Evolutionary conservation across 2,888 invertebrate genomes (phyloP).

Genomic region (Cerceris rybyensis): DNA sequence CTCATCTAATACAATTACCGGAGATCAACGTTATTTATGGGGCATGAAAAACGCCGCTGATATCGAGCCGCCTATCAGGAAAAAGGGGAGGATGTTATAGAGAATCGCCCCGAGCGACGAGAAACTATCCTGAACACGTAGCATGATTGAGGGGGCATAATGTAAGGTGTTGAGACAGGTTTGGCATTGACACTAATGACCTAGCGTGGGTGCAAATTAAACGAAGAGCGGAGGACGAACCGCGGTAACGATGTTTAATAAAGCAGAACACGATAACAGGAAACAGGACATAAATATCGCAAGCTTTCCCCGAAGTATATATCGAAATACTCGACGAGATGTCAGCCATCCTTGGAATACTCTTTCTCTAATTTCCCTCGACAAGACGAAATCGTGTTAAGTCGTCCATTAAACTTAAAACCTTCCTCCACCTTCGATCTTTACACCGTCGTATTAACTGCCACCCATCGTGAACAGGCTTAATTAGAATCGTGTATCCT

Average conservation of each 20-base stretch:
- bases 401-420: no score
- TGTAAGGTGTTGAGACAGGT: slow-evolving; percentile 78
- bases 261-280: slow-evolving; percentile 43
- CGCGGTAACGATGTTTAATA: slow-evolving; percentile 52
- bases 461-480: no score
- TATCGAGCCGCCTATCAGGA: slow-evolving; percentile 39
- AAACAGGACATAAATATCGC: slow-evolving; percentile 28
- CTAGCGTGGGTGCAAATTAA: slow-evolving; percentile 78
- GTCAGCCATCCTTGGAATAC: no score
- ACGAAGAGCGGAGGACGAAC: slow-evolving; percentile 52
- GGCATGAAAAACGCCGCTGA: slow-evolving; percentile 65
- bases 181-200: slow-evolving; percentile 74
- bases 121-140: slow-evolving; percentile 51
- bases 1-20: slow-evolving; percentile 80
- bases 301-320: slow-evolving; percentile 13
- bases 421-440: no score
- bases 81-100: slow-evolving; percentile 46
- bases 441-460: no score
- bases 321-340: not conserved
- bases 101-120: slow-evolving; percentile 45
- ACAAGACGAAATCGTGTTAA: no score
- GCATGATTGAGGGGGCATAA: slow-evolving; percentile 78
- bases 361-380: no score
- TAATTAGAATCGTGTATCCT: no score
- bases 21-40: slow-evolving; percentile 76